Base-by-base conservation (phyloP, 2,888 invertebrate species). In the Drosophila macrospina region DNA sequence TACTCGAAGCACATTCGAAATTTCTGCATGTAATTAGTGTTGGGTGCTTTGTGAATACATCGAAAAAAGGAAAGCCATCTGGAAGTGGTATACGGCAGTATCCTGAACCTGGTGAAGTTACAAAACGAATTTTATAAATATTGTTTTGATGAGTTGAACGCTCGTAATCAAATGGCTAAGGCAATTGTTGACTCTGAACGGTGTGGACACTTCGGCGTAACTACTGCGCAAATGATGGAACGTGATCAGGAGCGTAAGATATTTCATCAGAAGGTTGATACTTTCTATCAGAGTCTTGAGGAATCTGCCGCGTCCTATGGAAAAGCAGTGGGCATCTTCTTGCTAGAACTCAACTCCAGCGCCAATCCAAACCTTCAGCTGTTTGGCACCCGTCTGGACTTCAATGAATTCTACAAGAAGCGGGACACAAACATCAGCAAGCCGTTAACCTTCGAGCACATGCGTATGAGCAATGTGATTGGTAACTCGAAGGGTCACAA, bases 321-420 rank as follows among this genome's bases (percentile, higher is more conserved):
- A 93, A 96, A 96, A 69, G 96, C 97, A 90, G 97, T 98, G 32
- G 96, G 96, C 62, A 95, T 96, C 72, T 96, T 98, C 91, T 94
- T 99, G 51, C 92, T 97, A 50, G 95, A 97, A 92, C 93, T 98
- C 15, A 96, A 97, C 16, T 94, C 95, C 1, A 97, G 97, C 88
- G 93, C 95, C 55, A 97, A 98, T 92, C 95, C 96, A 74, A 97
- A 97, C 78, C 93, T 99, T n/a, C 97, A 98, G 88, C 95, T 97
- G 80, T 94, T 99, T 63, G 98, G 98, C 71, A 97, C 97, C 89
- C 95, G 98, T 1, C 94, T 99, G 61, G 98, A 98, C 93, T 99
- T 98, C 92, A 99, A 98, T 92, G 97, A 98, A 91, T 97, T 97
- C 92, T 99, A 99, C 93, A 97, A 97, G 90, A 95, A 96, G 69